A percentile compares a stretch with the other conserved stretches of the same genome.
Evolutionary conservation across 2,113 vertebrate genomes (phyloP).

Genomic region (Onychostoma macrolepis): DNA sequence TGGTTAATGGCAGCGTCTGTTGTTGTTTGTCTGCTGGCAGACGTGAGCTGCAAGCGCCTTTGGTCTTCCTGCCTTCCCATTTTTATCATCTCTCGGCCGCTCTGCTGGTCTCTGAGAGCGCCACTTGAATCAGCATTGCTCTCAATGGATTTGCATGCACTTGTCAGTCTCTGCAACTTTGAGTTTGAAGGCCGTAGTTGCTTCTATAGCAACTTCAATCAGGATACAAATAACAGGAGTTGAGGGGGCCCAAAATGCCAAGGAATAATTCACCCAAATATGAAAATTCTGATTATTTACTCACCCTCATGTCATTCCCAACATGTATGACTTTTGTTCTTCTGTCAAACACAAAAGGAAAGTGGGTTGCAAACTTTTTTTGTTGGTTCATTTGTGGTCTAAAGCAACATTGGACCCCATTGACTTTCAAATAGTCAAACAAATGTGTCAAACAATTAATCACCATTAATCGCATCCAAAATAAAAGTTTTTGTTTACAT

Average conservation of each 20-base stretch:
- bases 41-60: too few relatives aligned
- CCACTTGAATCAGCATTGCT: not conserved
- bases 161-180: not conserved
- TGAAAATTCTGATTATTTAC: not conserved
- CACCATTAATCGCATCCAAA: too few relatives aligned
- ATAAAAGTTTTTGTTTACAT: too few relatives aligned
- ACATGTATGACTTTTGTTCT: not conserved
- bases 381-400: not conserved
- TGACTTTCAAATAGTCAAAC: too few relatives aligned
- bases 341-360: not conserved
- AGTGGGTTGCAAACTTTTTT: not conserved
- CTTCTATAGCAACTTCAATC: not conserved
- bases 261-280: not conserved
- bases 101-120: not conserved
- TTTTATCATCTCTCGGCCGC: not conserved
- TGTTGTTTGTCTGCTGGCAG: constrained; percentile 7
- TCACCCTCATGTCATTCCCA: not conserved
- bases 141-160: not conserved
- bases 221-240: not conserved
- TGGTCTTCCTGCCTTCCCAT: not conserved
- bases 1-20: constrained; percentile 37
- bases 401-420: not conserved
- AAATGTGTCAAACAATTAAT: too few relatives aligned
- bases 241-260: not conserved
- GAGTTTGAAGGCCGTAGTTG: not conserved